Conservation (phyloP, 23 tunicate species). For the Ciona savignyi region DNA sequence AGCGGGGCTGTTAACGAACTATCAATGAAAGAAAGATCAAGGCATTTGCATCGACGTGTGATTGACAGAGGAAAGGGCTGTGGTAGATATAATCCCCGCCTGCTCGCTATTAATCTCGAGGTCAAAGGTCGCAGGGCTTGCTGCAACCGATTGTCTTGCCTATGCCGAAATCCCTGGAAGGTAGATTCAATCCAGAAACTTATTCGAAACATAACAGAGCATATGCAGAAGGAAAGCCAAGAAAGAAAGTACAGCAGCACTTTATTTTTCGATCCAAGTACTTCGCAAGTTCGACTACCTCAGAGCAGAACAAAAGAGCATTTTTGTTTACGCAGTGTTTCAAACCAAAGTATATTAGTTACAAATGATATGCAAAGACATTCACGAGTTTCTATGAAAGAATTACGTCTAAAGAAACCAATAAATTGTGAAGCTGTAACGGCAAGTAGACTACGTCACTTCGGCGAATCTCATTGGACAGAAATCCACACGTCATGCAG, state of each 20-base stretch:
- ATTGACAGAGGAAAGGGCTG: not conserved
- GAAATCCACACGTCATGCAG: too few species aligned
- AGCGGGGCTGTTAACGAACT: not conserved
- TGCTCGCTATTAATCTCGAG: not conserved
- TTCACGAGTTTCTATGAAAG: not conserved
- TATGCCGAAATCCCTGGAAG: too few species aligned
- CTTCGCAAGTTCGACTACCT: not conserved
- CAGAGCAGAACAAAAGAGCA: not conserved
- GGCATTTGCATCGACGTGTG: not conserved
- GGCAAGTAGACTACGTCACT: too few species aligned
- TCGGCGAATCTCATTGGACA: too few species aligned
- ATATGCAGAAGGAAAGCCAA: too few species aligned
- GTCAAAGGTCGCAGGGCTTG: not conserved
- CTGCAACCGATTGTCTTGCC: not conserved
- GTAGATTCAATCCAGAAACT: too few species aligned
- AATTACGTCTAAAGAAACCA: too few species aligned
- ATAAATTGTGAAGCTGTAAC: too few species aligned
- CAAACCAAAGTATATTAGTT: not conserved
- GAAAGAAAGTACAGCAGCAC: too few species aligned
- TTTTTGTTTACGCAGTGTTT: not conserved
- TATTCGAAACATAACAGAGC: too few species aligned
- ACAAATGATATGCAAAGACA: not conserved
- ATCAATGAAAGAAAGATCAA: not conserved
- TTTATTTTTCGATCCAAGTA: too few species aligned
- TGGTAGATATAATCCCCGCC: not conserved